Base-by-base conservation (phyloP, 2,797 vertebrate genomes). In the Labeo calbasu region DNA sequence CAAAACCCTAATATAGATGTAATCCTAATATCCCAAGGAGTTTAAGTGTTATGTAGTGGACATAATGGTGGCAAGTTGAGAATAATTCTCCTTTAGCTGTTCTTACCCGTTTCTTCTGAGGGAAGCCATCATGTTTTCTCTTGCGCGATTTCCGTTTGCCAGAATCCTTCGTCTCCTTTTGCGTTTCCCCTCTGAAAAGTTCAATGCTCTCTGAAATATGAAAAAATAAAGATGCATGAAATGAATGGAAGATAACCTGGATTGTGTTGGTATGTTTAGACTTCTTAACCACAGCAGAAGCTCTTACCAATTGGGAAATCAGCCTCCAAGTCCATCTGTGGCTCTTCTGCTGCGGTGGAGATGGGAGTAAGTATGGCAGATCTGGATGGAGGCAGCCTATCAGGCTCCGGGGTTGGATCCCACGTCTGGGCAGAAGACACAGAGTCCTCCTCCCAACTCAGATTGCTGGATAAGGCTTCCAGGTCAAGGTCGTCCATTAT, bases 401-500 rank as follows among this genome's bases (percentile, higher is more conserved):
- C 95, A 0, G 89, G 46, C 66, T 91, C 92, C 1, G 92, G 76
- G 1, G 94, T 93, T 11, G 92, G 95, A 68, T 89, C 94, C 85
- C 93, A 93, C 14, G 94, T 90, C 71, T 95, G 91, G 32, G 94
- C 65, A 15, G 96, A 96, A 79, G 97, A 95, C 75, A 96, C 94
- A 0, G 96, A 84, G 65, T 99, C 97, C 13, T 97, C 96, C 72
- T 97, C 97, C 97, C 97, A 99, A 92, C 95, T 93, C 75, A 98
- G 95, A 1, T 96, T 96, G 77, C 93, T 97, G 83, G 95, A 96
- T 79, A 98, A 95, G 0, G 97, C 97, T 43, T 99, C 97, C 0
- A 97, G 95, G 85, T 99, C 97, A 87, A 98, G 90, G 85, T 99
- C 97, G 17, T 97, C 97, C 0, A 96, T 97, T 84, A 95, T 97